phyloP scores from a whole-genome alignment of 2,888 invertebrate species.

The Dasypolia templi region DNA sequence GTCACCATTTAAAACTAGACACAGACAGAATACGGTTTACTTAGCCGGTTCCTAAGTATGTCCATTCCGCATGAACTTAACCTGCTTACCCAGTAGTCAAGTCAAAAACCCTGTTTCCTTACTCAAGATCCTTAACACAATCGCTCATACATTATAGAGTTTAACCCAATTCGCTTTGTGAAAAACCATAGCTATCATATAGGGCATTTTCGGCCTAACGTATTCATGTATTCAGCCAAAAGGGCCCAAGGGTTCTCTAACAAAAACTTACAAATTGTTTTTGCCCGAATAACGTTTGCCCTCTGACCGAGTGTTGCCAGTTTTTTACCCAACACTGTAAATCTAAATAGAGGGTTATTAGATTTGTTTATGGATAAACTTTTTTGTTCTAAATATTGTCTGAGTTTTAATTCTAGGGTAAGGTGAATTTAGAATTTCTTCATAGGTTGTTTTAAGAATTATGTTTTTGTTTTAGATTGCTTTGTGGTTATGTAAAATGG shows the following conservation, averaged over 20 bases:
- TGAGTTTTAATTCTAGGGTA: conserved; percentile 29
- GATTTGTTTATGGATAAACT: conserved; percentile 56
- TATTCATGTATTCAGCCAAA: conserved; percentile 80
- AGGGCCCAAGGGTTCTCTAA: conserved; percentile 70
- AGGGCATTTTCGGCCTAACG: conserved; percentile 71
- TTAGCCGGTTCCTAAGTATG: not conserved
- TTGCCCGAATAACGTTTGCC: conserved; percentile 75
- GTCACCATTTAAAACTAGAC: not conserved
- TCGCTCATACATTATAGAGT: conserved; percentile 56
- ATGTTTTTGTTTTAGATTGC: not conserved
- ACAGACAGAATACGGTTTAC: not conserved
- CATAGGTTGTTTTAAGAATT: not conserved
- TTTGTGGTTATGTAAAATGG: too few relatives aligned
- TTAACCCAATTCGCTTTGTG: conserved; percentile 60
- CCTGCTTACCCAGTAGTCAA: conserved; percentile 32
- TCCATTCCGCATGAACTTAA: not conserved
- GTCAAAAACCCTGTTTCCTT: conserved; percentile 29
- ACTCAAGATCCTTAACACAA: conserved; percentile 49
- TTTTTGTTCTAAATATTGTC: conserved; percentile 42
- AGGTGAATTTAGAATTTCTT: conserved; percentile 3
- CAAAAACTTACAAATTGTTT: conserved; percentile 85
- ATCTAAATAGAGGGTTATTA: conserved; percentile 64
- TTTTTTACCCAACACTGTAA: conserved; percentile 61
- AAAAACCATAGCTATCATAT: conserved; percentile 70
- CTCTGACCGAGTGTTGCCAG: conserved; percentile 72